phyloP scores from a whole-genome alignment of 2,113 vertebrate genomes.

The Cochlearius cochlearius region DNA sequence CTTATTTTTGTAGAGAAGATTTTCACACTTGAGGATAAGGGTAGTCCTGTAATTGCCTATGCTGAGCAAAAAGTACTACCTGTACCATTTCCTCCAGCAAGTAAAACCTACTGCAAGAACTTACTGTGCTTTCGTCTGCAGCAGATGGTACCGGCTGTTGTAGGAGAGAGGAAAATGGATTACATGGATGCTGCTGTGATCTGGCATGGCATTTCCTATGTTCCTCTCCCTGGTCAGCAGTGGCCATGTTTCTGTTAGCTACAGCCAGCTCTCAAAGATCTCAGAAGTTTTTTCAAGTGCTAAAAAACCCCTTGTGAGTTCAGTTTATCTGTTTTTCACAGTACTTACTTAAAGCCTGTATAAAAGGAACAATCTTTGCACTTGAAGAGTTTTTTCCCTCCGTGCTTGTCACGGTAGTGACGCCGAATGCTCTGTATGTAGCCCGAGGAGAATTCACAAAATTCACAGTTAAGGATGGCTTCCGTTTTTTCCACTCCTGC shows the following conservation, averaged over 20 bases:
- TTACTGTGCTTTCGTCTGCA: neutral
- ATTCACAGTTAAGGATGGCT: constrained; percentile 91
- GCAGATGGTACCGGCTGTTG: constrained; percentile 2
- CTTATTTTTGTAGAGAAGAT: neutral
- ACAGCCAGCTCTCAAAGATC: neutral
- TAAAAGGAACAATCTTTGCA: constrained; percentile 98
- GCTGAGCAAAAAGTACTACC: neutral
- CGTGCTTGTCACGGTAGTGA: constrained; percentile 96
- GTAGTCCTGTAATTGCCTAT: neutral
- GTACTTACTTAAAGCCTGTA: constrained; percentile 96
- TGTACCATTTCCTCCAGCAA: neutral
- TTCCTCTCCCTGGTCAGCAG: neutral
- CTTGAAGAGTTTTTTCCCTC: constrained; percentile 97
- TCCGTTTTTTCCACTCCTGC: constrained; percentile 76
- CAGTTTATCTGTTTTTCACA: neutral
- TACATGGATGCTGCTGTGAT: constrained; percentile 46
- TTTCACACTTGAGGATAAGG: neutral
- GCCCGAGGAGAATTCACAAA: constrained; percentile 97
- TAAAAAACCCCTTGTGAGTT: neutral
- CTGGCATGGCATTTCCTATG: neutral
- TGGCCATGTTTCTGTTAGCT: neutral
- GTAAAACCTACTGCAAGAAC: neutral
- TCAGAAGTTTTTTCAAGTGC: neutral
- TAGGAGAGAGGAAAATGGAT: constrained; percentile 38
- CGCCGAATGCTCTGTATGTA: constrained; percentile 98